These are phyloP conservation scores for Troides helena DNA, from an alignment of 2,888 invertebrate genomes.

Conservation along the genomic window DNA sequence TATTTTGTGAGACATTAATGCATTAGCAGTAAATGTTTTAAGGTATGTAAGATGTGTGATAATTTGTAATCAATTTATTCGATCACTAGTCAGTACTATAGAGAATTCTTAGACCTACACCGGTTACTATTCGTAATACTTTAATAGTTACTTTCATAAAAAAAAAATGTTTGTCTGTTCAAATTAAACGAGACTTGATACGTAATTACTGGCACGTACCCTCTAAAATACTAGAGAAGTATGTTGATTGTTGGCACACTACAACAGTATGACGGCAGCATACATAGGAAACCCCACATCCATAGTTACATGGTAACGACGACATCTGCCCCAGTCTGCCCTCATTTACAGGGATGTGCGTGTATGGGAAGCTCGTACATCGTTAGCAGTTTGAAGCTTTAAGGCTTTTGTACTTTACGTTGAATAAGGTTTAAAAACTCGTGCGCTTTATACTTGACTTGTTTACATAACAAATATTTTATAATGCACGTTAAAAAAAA, in stretches of 20 bases:
- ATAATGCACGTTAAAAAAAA: conserved; percentile 13
- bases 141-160: not conserved
- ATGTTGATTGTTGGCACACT: conserved; percentile 12
- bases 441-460: conserved; percentile 21
- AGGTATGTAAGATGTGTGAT: not conserved
- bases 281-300: conserved; percentile 11
- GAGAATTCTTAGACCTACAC: no score
- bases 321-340: conserved; percentile 28
- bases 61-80: no score
- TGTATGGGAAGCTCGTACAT: conserved; percentile 24
- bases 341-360: conserved; percentile 30
- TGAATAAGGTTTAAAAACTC: conserved; percentile 28
- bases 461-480: conserved; percentile 28
- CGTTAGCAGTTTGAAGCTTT: conserved; percentile 28
- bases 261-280: conserved; percentile 5
- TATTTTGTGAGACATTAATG: not conserved
- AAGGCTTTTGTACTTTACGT: conserved; percentile 28
- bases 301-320: conserved; percentile 30
- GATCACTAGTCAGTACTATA: no score
- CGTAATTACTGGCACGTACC: not conserved
- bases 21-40: not conserved
- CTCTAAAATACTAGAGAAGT: conserved; percentile 15
- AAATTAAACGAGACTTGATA: not conserved
- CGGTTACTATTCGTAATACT: not conserved
- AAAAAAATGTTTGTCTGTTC: not conserved